phyloP scores from a whole-genome alignment of 1,140 invertebrate genomes.

The Nautilus pompilius region DNA sequence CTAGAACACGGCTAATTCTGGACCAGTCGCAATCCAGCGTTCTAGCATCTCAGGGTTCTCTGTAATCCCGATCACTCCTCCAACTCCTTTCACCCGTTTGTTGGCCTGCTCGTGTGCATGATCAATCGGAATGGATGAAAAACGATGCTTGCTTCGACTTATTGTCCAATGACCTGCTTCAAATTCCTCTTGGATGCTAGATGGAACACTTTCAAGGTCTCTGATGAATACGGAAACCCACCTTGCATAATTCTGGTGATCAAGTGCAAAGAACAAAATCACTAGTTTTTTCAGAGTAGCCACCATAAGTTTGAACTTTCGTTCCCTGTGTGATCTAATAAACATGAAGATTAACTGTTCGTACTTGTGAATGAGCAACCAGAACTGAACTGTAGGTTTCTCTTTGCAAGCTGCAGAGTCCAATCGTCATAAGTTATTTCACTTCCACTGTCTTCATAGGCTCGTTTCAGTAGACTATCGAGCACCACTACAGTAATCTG shows the following conservation, averaged over 20 bases:
- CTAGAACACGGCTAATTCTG: background rate
- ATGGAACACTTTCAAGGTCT: slow-evolving; percentile 10
- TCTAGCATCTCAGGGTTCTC: background rate
- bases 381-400: background rate
- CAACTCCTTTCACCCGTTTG: background rate
- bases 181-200: slow-evolving; percentile 2
- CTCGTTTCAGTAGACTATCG: background rate
- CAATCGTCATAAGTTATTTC: background rate
- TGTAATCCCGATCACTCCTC: background rate
- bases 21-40: background rate
- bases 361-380: background rate
- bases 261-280: slow-evolving; percentile 11
- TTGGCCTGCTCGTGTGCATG: slow-evolving; percentile 4
- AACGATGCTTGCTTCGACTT: slow-evolving; percentile 3
- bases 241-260: slow-evolving; percentile 10
- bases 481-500: slow-evolving; percentile 1
- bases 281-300: slow-evolving; percentile 5
- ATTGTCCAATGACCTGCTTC: no score
- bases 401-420: background rate
- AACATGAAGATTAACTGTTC: slow-evolving; percentile 8
- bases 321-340: background rate
- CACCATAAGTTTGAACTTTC: slow-evolving; percentile 6
- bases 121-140: slow-evolving; percentile 1
- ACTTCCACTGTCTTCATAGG: background rate
- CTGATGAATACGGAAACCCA: slow-evolving; percentile 11